Evolutionary conservation across 2,797 vertebrate genomes (phyloP).

Genomic region (Artibeus jamaicensis): DNA sequence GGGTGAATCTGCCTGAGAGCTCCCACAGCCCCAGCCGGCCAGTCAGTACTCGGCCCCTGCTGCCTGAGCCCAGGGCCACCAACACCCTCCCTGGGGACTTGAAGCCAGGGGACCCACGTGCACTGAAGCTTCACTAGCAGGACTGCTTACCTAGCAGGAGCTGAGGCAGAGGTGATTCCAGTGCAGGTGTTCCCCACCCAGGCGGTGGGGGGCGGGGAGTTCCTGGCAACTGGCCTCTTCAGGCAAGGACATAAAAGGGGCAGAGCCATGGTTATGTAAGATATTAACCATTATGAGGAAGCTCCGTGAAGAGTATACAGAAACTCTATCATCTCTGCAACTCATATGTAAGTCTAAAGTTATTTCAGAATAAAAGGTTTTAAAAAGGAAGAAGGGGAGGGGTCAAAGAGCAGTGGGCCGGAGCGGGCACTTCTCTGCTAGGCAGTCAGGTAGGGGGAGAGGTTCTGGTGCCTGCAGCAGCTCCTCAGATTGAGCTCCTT

Average conservation of each 20-base stretch:
- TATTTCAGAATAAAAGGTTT: neutral
- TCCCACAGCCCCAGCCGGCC: neutral
- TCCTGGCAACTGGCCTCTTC: neutral
- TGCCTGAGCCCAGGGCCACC: neutral
- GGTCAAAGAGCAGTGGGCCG: neutral
- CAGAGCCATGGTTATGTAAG: neutral
- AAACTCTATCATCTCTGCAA: neutral
- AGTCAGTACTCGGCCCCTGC: too few species aligned
- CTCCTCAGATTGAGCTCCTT: neutral
- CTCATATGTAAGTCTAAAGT: neutral
- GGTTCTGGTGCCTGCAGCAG: neutral
- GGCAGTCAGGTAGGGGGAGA: neutral
- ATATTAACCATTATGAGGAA: neutral
- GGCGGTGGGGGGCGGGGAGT: neutral
- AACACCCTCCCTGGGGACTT: neutral
- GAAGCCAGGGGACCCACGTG: neutral
- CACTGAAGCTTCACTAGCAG: neutral
- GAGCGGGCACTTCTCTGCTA: neutral
- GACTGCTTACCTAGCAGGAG: neutral
- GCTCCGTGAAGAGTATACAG: neutral
- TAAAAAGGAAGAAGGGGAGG: neutral
- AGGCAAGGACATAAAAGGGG: neutral
- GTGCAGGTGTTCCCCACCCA: neutral
- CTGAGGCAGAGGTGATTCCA: neutral
- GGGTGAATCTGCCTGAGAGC: neutral